Percentiles rank a stretch among this genome's conserved stretches.
These are phyloP conservation scores for Liolophura sinensis DNA, from an alignment of 1,140 invertebrate genomes.

Conservation along the genomic window DNA sequence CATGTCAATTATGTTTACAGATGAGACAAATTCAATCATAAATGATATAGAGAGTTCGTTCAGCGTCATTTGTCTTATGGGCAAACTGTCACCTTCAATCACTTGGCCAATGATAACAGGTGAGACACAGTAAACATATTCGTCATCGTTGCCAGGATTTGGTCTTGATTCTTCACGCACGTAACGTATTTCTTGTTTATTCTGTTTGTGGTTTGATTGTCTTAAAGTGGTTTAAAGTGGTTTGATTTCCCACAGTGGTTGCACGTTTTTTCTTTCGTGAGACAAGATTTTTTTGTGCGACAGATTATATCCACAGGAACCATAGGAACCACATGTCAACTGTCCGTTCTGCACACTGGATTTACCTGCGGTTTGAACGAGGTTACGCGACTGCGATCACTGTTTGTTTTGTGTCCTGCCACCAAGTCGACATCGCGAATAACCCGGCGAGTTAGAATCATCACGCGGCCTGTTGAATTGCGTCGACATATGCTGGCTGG, in stretches of 20 bases:
- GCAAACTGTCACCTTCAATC: neutral
- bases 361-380: neutral
- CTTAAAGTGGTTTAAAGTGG: no score
- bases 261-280: neutral
- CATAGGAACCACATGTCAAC: no score
- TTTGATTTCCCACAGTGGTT: neutral
- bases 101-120: neutral
- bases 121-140: neutral
- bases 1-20: no score
- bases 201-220: no score
- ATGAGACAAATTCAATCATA: neutral
- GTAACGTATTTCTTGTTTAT: no score
- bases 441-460: neutral
- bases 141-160: neutral
- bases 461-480: neutral
- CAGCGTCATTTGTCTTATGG: slow-evolving; percentile 1
- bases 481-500: neutral
- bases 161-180: no score
- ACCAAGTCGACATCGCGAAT: neutral
- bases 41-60: neutral
- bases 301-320: no score
- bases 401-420: neutral
- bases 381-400: neutral
- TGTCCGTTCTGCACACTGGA: no score
- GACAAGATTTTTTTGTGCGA: slow-evolving; percentile 3